Base-by-base conservation (phyloP, 2,113 vertebrate species). In the Cebus imitator region DNA sequence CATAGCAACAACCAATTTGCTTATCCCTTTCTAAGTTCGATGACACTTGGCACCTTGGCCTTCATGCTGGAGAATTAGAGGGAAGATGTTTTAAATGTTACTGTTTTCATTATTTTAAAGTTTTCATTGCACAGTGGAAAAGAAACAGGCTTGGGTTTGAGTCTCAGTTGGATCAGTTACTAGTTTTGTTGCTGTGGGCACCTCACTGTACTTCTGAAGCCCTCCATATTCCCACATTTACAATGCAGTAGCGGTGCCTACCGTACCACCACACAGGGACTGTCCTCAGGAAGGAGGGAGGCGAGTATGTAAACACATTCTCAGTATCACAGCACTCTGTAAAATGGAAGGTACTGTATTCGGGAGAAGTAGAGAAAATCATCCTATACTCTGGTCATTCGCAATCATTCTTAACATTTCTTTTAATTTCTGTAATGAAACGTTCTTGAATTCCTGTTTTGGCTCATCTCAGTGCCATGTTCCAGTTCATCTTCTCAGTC, bases 1-100 rank as follows among this genome's bases (percentile, higher is more conserved):
- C 83, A 90, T 61, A 78, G 95, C 96, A 96, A 97, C 89, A 70
- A 32, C 35, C 72, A 73, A 50, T 93, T 94, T 96, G 55, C 58
- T 81, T 72, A 68, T 87, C 64, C n/a, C 76, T 93, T 91, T 92
- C 75, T 68, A 79, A 57, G 37, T 14, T 92, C 48, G 23, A 64
- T 83, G 90, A 81, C 73, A 95, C 90, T 89, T 96, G 61, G 76
- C 57, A 96, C 66, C 66, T 85, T 87, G 91, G 70, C 75, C 82
- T 97, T 95, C 91, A 61, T 85, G 21, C 68, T 87, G 5, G 55
- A 61, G 50, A 91, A 89, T 89, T 92, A 96, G 21, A 85, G 76
- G 66, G 25, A 85, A 83, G 27, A 52, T 45, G 8, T 55, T 89
- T 94, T 86, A 84, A 80, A 52, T 89, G 55, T 87, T 81, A 93